Evolutionary conservation across 2,797 vertebrate genomes (phyloP), one percentile per base, ranked within the genome.

Genomic region (Sparus aurata): DNA sequence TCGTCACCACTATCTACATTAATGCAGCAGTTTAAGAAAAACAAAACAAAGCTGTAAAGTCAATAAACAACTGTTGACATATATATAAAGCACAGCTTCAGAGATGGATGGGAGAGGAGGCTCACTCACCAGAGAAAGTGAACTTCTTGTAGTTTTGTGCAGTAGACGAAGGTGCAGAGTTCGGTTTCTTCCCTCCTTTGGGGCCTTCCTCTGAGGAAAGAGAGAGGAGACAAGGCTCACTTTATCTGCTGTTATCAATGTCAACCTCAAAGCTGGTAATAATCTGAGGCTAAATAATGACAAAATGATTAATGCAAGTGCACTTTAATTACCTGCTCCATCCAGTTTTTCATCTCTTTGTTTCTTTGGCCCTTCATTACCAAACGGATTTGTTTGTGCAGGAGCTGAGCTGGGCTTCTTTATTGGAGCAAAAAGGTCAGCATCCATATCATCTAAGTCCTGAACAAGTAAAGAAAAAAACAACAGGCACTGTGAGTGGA

Each of bases 371-470:
- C 74, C 87, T 63, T 85, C 71, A 46, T 85, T 90, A 84, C 66
- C 87, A 61, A 79, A 59, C 30, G 43, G 46, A 79, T 94, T 96
- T 69, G 82, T 91, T 86, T 89, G 94, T 54, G 73, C 65, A 1
- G 92, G 91, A 38, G 93, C 86, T 10, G 89, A 92, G 47, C 75
- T 87, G 10, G 90, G 77, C 82, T 95, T 97, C 85, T 89, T 95
- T 64, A 91, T 93, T 45, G 91, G 86, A 60, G 92, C 83, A 71
- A 98, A 94, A 69, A 97, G 93, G 23, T 97, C 95, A 2, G 95
- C 96, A 2, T 97, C 97, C 96, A 98, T 94, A 27, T 96, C 95
- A 1, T 97, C 97, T 49, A 97, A 94, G 64, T 96, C 94, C 97
- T 98, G 82, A 54, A 34, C 2, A 52, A 70, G 45, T 2, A 47